Conservation (phyloP, 2,888 invertebrate genomes). For the Cabera pusaria region DNA sequence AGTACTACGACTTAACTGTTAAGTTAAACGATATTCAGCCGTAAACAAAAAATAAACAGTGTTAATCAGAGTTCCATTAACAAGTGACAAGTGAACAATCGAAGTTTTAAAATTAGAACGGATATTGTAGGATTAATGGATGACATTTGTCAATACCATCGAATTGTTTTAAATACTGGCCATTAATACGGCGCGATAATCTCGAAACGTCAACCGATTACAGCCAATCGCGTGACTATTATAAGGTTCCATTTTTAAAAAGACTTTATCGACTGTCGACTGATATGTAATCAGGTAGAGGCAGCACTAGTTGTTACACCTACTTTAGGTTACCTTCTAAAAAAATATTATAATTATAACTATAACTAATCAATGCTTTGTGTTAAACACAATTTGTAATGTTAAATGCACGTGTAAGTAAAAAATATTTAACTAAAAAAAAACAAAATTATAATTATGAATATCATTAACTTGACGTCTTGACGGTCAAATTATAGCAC, state of each 20-base stretch:
- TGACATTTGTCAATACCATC: slow-evolving; percentile 72
- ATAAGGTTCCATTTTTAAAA: slow-evolving; percentile 75
- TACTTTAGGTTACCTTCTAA: background rate
- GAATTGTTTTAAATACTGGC: slow-evolving; percentile 54
- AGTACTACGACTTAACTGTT: too few species aligned
- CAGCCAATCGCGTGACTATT: slow-evolving; percentile 66
- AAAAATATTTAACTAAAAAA: too few species aligned
- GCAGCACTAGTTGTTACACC: slow-evolving; percentile 17
- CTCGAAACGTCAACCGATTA: slow-evolving; percentile 69
- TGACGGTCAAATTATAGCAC: slow-evolving; percentile 20
- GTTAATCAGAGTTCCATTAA: slow-evolving; percentile 37
- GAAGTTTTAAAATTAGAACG: slow-evolving; percentile 47
- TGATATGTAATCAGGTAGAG: slow-evolving; percentile 17
- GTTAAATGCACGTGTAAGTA: too few species aligned
- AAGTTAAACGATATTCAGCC: slow-evolving; percentile 1
- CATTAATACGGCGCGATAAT: slow-evolving; percentile 67
- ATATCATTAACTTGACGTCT: slow-evolving; percentile 8
- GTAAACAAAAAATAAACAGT: background rate
- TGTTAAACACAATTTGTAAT: too few species aligned
- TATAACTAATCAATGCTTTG: too few species aligned
- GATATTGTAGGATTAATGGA: slow-evolving; percentile 51
- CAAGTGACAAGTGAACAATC: slow-evolving; percentile 53
- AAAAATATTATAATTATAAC: too few species aligned
- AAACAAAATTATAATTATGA: background rate
- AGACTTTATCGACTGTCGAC: slow-evolving; percentile 64